Evolutionary conservation across 2,888 invertebrate genomes (phyloP).

Genomic region (Xestobium rufovillosum): DNA sequence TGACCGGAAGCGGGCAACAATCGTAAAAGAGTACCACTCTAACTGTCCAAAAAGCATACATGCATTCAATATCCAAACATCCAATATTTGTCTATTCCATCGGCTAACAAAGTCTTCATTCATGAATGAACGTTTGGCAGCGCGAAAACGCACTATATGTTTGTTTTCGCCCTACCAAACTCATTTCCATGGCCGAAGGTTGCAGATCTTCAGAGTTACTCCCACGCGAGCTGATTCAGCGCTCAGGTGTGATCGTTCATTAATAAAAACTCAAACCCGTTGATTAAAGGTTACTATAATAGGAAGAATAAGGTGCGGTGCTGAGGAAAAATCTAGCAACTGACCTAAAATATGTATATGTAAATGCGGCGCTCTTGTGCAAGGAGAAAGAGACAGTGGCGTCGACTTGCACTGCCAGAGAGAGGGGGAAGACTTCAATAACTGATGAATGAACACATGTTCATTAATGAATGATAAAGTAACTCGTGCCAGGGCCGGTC

Average conservation of each 20-base stretch:
- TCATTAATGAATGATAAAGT: constrained; percentile 39
- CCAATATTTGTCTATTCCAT: too few species aligned
- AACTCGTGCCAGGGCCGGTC: constrained; percentile 36
- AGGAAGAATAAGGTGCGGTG: constrained; percentile 40
- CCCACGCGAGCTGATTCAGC: constrained; percentile 35
- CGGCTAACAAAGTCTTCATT: too few species aligned
- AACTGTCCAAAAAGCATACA: too few species aligned
- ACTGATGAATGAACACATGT: constrained; percentile 40
- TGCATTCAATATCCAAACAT: too few species aligned
- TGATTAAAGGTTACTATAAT: constrained; percentile 44
- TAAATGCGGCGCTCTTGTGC: too few species aligned
- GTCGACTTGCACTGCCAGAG: constrained; percentile 29
- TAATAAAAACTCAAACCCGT: constrained; percentile 42
- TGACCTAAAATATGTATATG: constrained; percentile 36
- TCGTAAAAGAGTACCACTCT: too few species aligned
- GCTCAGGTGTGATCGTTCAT: constrained; percentile 41
- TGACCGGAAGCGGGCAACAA: too few species aligned
- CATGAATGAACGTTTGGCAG: too few species aligned
- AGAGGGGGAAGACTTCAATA: constrained; percentile 24
- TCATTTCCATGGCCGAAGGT: too few species aligned
- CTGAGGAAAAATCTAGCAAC: constrained; percentile 31
- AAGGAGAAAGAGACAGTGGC: too few species aligned
- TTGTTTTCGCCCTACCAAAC: too few species aligned
- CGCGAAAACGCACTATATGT: too few species aligned
- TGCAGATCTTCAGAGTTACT: constrained; percentile 19